Evolutionary conservation across 2,797 vertebrate genomes (phyloP).

Genomic region (Peromyscus eremicus): DNA sequence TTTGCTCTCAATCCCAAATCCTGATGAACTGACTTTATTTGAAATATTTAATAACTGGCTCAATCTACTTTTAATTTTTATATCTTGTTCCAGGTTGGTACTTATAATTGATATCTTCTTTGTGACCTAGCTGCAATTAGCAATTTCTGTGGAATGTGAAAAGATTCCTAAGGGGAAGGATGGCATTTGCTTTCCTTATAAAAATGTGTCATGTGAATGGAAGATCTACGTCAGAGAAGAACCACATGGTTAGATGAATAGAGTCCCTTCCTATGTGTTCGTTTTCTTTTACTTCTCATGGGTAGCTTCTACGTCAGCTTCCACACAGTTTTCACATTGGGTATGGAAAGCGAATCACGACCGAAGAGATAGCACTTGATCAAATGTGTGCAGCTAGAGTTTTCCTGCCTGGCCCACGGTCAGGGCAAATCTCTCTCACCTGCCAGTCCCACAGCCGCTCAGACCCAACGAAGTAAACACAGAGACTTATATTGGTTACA

Average conservation of each 20-base stretch:
- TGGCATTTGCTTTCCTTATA: neutral
- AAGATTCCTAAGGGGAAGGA: neutral
- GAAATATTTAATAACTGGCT: neutral
- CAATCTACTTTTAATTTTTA: neutral
- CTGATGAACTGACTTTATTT: neutral
- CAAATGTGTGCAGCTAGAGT: no score
- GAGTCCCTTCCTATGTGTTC: neutral
- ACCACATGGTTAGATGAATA: neutral
- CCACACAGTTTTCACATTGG: neutral
- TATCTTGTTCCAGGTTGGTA: neutral
- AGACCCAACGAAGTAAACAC: no score
- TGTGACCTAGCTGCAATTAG: neutral
- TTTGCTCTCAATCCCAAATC: neutral
- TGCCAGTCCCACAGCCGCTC: no score
- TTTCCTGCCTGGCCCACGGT: no score
- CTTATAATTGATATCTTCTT: neutral
- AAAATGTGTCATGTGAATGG: neutral
- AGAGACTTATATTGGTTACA: no score
- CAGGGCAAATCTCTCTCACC: no score
- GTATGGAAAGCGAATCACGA: neutral
- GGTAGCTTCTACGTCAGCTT: neutral
- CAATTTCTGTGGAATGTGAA: neutral
- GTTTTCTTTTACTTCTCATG: constrained; percentile 16
- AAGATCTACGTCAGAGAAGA: neutral
- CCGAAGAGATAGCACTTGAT: neutral